phyloP scores from a whole-genome alignment of 2,797 vertebrate species.

The Poeciliopsis paucimaculata region DNA sequence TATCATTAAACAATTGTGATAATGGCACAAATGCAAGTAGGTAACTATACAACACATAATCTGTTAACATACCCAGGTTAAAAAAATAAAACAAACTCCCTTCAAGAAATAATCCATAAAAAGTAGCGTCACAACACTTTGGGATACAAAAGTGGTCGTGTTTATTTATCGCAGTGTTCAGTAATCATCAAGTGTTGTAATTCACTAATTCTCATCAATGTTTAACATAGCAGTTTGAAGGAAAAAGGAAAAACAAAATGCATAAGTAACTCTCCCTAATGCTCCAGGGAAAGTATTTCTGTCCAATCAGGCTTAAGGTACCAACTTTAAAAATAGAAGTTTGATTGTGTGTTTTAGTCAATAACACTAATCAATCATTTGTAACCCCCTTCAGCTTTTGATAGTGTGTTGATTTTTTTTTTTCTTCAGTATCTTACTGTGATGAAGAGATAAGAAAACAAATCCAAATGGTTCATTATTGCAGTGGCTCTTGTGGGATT shows the following conservation, averaged over 20 bases:
- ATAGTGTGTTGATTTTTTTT: not conserved
- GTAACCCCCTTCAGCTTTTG: not conserved
- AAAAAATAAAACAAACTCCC: not conserved
- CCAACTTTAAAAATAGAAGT: not conserved
- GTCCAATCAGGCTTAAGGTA: not conserved
- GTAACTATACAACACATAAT: not conserved
- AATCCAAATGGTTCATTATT: conserved; percentile 5
- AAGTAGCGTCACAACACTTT: not conserved
- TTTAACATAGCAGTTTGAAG: not conserved
- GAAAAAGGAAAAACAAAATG: not conserved
- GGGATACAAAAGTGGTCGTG: not conserved
- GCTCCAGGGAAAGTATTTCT: not conserved
- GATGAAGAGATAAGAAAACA: not conserved
- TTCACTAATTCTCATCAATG: not conserved
- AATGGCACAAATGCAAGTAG: not conserved
- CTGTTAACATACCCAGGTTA: not conserved
- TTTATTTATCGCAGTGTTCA: not conserved
- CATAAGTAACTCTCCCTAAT: not conserved
- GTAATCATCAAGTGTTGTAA: not conserved
- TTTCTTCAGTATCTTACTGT: not conserved
- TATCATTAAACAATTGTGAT: not conserved
- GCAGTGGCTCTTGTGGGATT: not conserved
- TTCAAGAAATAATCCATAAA: not conserved
- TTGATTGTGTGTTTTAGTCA: not conserved
- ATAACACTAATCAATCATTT: not conserved